Evolutionary conservation across 2,888 invertebrate genomes (phyloP), one percentile per base, ranked within the genome.

Genomic region (Netelia melanura): DNA sequence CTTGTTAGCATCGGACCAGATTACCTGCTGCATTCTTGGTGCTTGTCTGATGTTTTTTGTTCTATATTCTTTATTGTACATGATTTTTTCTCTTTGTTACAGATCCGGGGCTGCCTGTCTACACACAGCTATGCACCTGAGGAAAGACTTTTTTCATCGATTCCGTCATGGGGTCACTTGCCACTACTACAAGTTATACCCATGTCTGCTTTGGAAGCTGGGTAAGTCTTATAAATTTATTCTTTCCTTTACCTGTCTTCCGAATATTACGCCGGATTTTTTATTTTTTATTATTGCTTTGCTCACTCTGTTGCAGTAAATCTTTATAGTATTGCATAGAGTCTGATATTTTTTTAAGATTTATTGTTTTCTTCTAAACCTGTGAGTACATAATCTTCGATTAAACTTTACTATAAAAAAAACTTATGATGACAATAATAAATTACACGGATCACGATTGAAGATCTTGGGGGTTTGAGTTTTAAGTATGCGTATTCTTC

Each of bases 141-240:
- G 84, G 93, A 93, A 89, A 93, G 91, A 91, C 88, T 94, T 74
- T 93, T 93, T 75, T 90, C 91, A 70, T 89, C 89, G 75, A 92
- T 94, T 87, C 93, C 93, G 67, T 89, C 92, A 48, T 93, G 93
- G 92, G 91, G 93, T 83, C 92, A 92, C 71, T 89, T 93, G 81
- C 89, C 92, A 75, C 87, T 94, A 21, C 86, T 90, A 78, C 91
- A 92, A 64, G 91, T 93, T 87, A 90, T 94, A 81, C 93, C 93
- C 68, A 93, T 93, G 86, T 94, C 93, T 21, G 93, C 93, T 65
- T 87, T 94, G 17, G 93, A 93, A 88, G 93, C 93, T 85, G 93
- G 93, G 93, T 93, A 91, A 79, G n/a, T 64, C 11, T 64, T 70
- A 62, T 1, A n/a, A 65, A 6, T 1, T 48, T 48, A 14, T 61